Evolutionary conservation across 2,113 vertebrate species (phyloP).

Genomic region (Ornithorhynchus anatinus): DNA sequence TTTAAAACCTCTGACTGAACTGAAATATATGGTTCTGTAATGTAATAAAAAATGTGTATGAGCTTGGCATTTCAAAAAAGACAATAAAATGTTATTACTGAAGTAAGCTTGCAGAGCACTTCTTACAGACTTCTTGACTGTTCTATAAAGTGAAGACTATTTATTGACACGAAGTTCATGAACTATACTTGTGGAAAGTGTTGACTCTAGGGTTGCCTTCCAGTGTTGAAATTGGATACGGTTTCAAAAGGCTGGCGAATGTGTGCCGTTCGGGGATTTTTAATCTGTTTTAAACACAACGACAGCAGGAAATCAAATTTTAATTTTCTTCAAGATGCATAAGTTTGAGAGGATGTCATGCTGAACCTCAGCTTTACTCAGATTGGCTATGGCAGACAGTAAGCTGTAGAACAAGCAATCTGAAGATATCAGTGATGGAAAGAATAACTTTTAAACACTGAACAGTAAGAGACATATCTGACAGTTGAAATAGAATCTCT

Average conservation of each 20-base stretch:
- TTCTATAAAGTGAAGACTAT: conserved; percentile 7
- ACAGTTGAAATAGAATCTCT: not conserved
- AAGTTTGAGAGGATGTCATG: conserved; percentile 10
- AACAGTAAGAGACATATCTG: not conserved
- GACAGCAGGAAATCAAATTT: conserved; percentile 40
- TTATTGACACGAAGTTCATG: conserved; percentile 20
- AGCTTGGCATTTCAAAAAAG: conserved; percentile 51
- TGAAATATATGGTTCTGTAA: conserved; percentile 46
- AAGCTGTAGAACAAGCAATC: conserved; percentile 24
- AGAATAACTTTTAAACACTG: conserved; percentile 20
- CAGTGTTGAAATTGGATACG: conserved; percentile 8
- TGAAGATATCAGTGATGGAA: conserved; percentile 3
- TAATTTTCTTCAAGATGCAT: conserved; percentile 36
- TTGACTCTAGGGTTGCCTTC: not conserved
- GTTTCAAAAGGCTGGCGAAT: conserved; percentile 22
- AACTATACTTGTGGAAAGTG: conserved; percentile 12
- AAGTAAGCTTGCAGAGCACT: not conserved
- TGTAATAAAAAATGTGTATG: conserved; percentile 46
- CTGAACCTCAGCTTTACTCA: not conserved
- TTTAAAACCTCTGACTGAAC: conserved; percentile 49
- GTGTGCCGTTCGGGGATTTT: conserved; percentile 25
- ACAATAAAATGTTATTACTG: conserved; percentile 51
- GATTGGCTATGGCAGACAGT: conserved; percentile 12
- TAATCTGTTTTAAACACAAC: conserved; percentile 37
- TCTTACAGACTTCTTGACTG: conserved; percentile 13